Base-by-base conservation (phyloP, 2,888 invertebrate genomes). In the Yponomeuta cagnagella region DNA sequence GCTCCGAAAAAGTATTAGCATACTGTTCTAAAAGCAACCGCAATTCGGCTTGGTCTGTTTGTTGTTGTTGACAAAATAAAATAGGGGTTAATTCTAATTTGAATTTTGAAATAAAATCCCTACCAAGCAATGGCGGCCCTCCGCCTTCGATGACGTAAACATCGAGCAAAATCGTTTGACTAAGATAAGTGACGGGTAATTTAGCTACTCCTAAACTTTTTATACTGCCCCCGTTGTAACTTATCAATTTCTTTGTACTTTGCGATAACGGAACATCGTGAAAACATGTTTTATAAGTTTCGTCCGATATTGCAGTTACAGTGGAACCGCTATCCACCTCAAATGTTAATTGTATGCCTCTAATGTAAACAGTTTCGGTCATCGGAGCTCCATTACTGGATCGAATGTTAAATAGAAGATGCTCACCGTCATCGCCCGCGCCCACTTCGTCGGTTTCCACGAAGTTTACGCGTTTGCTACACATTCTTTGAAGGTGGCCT, bases 401-500 rank as follows among this genome's bases (percentile, higher is more conserved):
- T 64, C 74, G 23, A 69, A 74, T 76, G 68, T 72, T 70, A 69
- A 71, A 74, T n/a, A 73, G 73, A 72, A 73, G 68, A 74, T 74
- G 73, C 69, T 73, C 75, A 69, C 76, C 75, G 68, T 76, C 76
- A 15, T 70, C 72, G 58, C 73, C 72, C 48, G 73, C 72, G 58
- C 70, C 69, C 23, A 43, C 70, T 48, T 63, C 71, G 15, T 65
- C 58, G 5, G 64, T 30, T 10, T 48, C 65, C 37, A 73, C 58
- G 48, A 48, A 43, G 10, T 73, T 72, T 15, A 74, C 72, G 68
- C 72, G 72, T 10, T 63, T 69, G 37, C 37, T 37, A 69, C 77
- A 76, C 76, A 76, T 75, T 63, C 69, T 73, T 12, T 69, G 71
- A 9, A 76, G 63, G 68, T 75, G 76, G 8, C 76, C 76, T 48